Percentiles rank a stretch among this genome's conserved stretches.
Conservation (phyloP, 2,113 vertebrate genomes). For the Gambusia holbrooki region DNA sequence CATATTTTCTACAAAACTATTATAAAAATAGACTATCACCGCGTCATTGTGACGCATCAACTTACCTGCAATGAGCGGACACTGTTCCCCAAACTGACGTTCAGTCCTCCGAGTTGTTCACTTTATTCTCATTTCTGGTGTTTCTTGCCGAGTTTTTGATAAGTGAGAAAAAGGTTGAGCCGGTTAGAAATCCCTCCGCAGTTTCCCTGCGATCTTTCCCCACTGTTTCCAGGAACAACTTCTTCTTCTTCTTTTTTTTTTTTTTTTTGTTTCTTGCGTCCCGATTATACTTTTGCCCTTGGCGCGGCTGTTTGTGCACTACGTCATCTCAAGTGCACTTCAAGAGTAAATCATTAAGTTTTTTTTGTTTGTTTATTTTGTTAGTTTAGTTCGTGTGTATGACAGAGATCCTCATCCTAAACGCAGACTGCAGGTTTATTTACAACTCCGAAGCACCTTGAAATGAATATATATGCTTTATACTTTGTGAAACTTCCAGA, state of each 20-base stretch:
- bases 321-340: slow-evolving; percentile 38
- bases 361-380: not conserved
- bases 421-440: too few species aligned
- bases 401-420: not conserved
- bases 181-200: slow-evolving; percentile 29
- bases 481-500: too few species aligned
- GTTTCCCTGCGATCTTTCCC: slow-evolving; percentile 35
- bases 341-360: slow-evolving; percentile 29
- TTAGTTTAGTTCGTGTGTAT: not conserved
- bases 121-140: not conserved
- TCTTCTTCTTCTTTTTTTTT: slow-evolving; percentile 10
- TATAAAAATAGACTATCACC: too few species aligned
- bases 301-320: slow-evolving; percentile 10
- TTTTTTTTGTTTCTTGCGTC: slow-evolving; percentile 11
- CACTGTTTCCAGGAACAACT: slow-evolving; percentile 53
- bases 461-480: too few species aligned
- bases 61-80: slow-evolving; percentile 34
- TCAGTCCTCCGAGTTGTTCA: slow-evolving; percentile 1
- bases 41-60: not conserved
- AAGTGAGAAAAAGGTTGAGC: slow-evolving; percentile 12
- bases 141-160: slow-evolving; percentile 6
- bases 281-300: slow-evolving; percentile 54
- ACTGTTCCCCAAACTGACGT: not conserved
- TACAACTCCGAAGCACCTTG: too few species aligned
- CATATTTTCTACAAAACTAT: too few species aligned